phyloP scores from a whole-genome alignment of 2,797 vertebrate genomes.

The Sebastiscus tertius region DNA sequence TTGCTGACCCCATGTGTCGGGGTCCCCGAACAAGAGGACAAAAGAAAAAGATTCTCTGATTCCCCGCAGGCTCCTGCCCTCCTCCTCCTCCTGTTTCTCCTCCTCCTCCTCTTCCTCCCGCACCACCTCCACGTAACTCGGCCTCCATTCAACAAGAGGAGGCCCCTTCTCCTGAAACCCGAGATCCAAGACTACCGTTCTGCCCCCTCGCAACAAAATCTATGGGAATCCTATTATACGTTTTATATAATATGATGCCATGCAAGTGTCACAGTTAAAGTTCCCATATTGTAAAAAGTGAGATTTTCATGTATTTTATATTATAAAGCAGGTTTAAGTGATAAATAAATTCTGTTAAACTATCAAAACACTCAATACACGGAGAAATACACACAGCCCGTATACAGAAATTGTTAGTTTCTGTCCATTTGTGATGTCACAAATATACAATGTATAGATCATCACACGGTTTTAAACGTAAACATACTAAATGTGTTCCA shows the following conservation, averaged over 20 bases:
- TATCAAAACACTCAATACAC: too few species aligned
- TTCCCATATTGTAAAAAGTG: too few species aligned
- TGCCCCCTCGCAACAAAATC: slow-evolving; percentile 21
- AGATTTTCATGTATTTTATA: too few species aligned
- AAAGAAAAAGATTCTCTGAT: slow-evolving; percentile 38
- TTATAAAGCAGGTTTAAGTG: too few species aligned
- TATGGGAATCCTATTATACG: slow-evolving; percentile 13
- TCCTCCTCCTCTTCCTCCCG: slow-evolving; percentile 32
- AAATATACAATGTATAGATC: too few species aligned
- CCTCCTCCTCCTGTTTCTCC: slow-evolving; percentile 34
- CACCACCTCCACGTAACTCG: slow-evolving; percentile 67
- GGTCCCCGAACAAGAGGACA: slow-evolving; percentile 52
- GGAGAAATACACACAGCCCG: too few species aligned
- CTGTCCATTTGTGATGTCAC: too few species aligned
- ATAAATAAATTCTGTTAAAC: too few species aligned
- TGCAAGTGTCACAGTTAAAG: slow-evolving; percentile 2
- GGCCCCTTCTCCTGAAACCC: slow-evolving; percentile 74
- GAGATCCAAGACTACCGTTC: slow-evolving; percentile 70
- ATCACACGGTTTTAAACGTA: too few species aligned
- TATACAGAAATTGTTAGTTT: too few species aligned
- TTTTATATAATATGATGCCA: slow-evolving; percentile 6
- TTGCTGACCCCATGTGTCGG: slow-evolving; percentile 72
- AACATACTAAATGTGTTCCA: too few species aligned
- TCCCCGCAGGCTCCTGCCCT: slow-evolving; percentile 43
- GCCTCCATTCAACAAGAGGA: slow-evolving; percentile 65